Evolutionary conservation across 1,140 invertebrate species (phyloP), one percentile per base, ranked within the genome.

Genomic region (Meloidogyne floridensis): DNA sequence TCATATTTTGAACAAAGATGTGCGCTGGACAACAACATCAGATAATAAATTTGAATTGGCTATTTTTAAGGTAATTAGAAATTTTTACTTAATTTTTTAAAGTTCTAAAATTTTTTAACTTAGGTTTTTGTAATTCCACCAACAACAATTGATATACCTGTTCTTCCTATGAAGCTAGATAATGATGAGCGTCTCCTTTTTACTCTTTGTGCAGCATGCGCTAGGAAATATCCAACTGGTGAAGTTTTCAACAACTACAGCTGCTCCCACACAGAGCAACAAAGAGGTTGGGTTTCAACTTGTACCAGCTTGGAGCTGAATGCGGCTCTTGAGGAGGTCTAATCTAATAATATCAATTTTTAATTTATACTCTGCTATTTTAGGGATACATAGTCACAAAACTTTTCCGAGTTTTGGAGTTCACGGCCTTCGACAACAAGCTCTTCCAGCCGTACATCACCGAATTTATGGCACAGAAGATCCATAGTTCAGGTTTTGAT

Each of bases 381-480:
- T 47, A 47, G 43, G 43, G 43, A 47, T 47, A 47, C 6, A 47
- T 47, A 3, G 43, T 47, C 43, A 47, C 43, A 2, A 47, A 47
- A 47, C 43, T 73, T 3, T 73, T 73, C 72, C 9, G 72, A 11
- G 72, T 73, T 0, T 1, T 73, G 72, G 72, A 75, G n/a, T 73
- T 43, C n/a, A 51, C 42, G 3, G 10, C 42, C 5, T 43, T 11
- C 10, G 72, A 73, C 72, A 51, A 73, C 72, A 42, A 73, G 6
- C 72, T 73, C 42, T 73, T 73, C 15, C 10, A 9, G 1, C 72
- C 72, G 3, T 73, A 73, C 72, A 73, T 73, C n/a, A 9, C 10
- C 2, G 72, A 73, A n/a, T 73, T 73, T 51, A 73, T 73, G 72
- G 72, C 72, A 4, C 72, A 73, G 72, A 73, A 73, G 15, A 73